Evolutionary conservation across 2,888 invertebrate species (phyloP).

Genomic region (Penaeus monodon): DNA sequence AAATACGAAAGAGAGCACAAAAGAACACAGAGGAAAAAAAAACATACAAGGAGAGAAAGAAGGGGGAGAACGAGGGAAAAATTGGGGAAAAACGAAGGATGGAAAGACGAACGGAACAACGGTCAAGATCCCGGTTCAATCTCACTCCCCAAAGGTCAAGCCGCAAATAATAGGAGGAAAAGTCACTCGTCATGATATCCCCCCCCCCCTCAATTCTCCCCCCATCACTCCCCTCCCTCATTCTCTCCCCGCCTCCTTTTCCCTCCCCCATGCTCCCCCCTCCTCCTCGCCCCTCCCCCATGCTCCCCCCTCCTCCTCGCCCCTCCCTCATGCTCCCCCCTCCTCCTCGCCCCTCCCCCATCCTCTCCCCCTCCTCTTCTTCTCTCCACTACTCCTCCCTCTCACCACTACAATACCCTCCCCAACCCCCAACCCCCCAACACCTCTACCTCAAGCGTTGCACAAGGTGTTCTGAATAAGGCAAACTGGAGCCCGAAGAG

Average conservation of each 20-base stretch:
- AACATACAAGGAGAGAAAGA: not conserved
- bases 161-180: too few species aligned
- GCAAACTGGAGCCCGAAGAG: too few species aligned
- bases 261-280: not conserved
- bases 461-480: too few species aligned
- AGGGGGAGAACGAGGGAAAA: not conserved
- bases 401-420: too few species aligned
- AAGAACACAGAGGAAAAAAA: not conserved
- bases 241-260: not conserved
- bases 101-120: conserved; percentile 7
- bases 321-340: not conserved
- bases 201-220: too few species aligned
- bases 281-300: not conserved
- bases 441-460: too few species aligned
- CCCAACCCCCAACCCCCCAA: too few species aligned
- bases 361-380: not conserved
- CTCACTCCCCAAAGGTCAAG: too few species aligned
- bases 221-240: too few species aligned
- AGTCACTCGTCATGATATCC: too few species aligned
- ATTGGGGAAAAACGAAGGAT: not conserved
- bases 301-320: not conserved
- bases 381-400: too few species aligned
- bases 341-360: not conserved
- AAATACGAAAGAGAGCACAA: too few species aligned
- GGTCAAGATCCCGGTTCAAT: not conserved